Conservation (phyloP, 2,888 invertebrate species). For the Gonocerus acuteangulatus region DNA sequence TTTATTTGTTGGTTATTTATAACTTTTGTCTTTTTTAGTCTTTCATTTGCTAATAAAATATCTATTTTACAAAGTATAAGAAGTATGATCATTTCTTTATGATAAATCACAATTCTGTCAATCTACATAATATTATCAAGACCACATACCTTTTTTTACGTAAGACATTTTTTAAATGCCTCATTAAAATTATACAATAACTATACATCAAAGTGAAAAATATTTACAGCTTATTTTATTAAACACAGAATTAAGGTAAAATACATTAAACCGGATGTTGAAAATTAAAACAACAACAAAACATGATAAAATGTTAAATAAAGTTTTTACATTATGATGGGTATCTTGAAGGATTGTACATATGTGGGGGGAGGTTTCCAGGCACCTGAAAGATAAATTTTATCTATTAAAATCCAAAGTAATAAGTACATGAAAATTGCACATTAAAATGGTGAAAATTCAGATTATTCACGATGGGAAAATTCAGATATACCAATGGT, state of each 20-base stretch:
- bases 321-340: conserved; percentile 13
- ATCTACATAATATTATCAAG: no score
- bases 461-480: no score
- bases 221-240: conserved; percentile 9
- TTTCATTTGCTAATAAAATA: no score
- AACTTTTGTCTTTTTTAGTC: no score
- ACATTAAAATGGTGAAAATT: no score
- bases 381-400: conserved; percentile 1
- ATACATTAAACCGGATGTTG: neutral
- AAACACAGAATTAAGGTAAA: conserved; percentile 6
- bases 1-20: no score
- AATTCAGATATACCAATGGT: no score
- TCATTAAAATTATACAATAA: conserved; percentile 6
- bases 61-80: no score
- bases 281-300: conserved; percentile 6
- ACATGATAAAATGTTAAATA: neutral
- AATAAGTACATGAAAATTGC: no score
- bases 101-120: no score
- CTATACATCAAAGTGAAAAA: conserved; percentile 18
- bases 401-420: neutral
- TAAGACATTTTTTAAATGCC: neutral
- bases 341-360: conserved; percentile 15
- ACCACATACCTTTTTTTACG: no score
- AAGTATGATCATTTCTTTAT: no score
- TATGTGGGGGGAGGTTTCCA: neutral